Percentiles rank a stretch among this genome's conserved stretches.
phyloP scores from a whole-genome alignment of 1,140 invertebrate genomes.

The Mesaphorura yosii region DNA sequence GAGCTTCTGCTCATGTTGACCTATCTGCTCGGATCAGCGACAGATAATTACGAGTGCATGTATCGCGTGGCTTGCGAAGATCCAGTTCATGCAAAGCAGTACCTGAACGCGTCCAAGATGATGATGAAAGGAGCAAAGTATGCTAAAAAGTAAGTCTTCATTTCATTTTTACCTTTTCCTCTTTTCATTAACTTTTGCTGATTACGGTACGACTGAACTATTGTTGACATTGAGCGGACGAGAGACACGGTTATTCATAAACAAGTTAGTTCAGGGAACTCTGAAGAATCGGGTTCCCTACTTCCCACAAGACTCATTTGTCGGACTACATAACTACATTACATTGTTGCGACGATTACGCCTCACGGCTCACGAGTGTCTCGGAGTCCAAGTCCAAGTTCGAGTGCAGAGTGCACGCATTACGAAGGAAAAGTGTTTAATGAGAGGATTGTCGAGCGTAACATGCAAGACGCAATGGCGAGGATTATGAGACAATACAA shows the following conservation, averaged over 20 bases:
- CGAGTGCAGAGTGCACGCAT: too few species aligned
- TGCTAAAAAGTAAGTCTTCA: constrained; percentile 48
- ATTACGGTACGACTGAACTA: too few species aligned
- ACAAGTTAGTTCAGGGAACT: too few species aligned
- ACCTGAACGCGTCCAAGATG: constrained; percentile 59
- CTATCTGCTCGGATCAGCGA: constrained; percentile 53
- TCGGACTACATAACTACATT: constrained; percentile 25
- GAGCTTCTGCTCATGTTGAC: constrained; percentile 55
- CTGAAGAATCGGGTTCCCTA: constrained; percentile 23
- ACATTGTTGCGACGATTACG: too few species aligned
- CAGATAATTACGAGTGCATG: constrained; percentile 54
- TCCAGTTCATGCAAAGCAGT: constrained; percentile 56
- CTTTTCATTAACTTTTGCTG: not conserved
- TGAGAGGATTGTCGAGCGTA: not conserved
- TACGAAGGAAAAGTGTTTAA: too few species aligned
- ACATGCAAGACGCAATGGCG: too few species aligned
- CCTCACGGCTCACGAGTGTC: too few species aligned
- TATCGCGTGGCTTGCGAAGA: constrained; percentile 61
- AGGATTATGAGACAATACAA: too few species aligned
- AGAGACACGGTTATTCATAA: too few species aligned
- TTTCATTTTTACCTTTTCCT: constrained; percentile 11
- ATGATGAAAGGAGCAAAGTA: constrained; percentile 56
- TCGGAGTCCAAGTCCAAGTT: too few species aligned
- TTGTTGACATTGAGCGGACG: too few species aligned
- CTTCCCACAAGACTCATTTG: constrained; percentile 17